Evolutionary conservation across 2,888 invertebrate species (phyloP).

Genomic region (Drosophila meridiana): DNA sequence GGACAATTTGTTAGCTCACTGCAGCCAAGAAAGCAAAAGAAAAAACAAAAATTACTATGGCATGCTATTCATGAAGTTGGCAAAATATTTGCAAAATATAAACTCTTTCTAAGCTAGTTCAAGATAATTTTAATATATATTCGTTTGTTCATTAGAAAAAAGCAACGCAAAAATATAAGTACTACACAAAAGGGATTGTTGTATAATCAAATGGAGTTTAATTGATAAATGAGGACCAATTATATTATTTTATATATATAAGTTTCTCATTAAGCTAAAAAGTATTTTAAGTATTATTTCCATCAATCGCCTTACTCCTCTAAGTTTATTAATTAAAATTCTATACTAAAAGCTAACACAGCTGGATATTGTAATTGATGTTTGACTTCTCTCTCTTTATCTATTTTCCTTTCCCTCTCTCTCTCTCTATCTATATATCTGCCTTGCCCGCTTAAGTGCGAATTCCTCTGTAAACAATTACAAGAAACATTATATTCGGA

Average conservation of each 20-base stretch:
- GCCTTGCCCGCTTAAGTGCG: background rate
- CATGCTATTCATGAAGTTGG: constrained; percentile 42
- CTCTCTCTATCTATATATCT: no score
- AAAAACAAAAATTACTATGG: constrained; percentile 14
- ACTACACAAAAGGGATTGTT: background rate
- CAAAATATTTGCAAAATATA: constrained; percentile 42
- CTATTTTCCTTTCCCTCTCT: no score
- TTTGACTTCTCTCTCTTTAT: background rate
- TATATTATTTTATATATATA: background rate
- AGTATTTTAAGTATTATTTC: background rate
- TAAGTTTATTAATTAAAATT: background rate
- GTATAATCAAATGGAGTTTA: background rate
- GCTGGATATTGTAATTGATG: background rate
- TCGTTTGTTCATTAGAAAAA: background rate
- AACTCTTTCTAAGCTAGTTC: constrained; percentile 17
- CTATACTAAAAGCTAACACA: background rate
- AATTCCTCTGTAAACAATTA: background rate
- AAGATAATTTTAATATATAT: constrained; percentile 21
- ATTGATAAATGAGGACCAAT: background rate
- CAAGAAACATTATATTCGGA: background rate
- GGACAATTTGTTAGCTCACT: constrained; percentile 54
- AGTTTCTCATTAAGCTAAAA: background rate
- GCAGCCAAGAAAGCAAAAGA: constrained; percentile 11
- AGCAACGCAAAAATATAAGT: background rate
- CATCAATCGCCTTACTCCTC: background rate